phyloP scores from a whole-genome alignment of 2,797 vertebrate genomes.

The Natrix natrix region DNA sequence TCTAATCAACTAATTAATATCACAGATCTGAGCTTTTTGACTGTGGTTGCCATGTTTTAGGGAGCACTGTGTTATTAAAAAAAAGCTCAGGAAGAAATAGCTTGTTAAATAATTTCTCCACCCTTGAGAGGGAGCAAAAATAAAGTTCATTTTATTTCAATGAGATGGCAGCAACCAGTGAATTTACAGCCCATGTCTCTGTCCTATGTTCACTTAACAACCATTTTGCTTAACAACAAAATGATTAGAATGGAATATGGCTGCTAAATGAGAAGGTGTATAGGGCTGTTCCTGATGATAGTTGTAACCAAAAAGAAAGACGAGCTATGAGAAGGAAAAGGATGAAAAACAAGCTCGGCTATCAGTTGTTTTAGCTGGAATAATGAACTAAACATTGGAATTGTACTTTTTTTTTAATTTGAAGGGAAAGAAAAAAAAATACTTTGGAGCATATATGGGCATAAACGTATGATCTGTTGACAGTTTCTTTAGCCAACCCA shows the following conservation, averaged over 20 bases:
- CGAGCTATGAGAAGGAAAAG: background rate
- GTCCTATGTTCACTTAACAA: background rate
- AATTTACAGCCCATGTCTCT: background rate
- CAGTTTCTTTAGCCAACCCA: background rate
- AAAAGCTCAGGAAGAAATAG: background rate
- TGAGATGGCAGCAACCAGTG: background rate
- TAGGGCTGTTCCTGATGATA: too few relatives aligned
- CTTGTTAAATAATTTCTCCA: background rate
- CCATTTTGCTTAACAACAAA: background rate
- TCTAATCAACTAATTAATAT: too few relatives aligned
- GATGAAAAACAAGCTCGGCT: background rate
- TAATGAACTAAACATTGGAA: background rate
- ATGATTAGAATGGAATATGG: background rate
- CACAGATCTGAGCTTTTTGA: background rate
- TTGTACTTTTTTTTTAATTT: background rate
- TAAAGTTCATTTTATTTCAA: background rate
- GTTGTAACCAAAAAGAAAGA: background rate
- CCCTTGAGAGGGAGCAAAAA: background rate
- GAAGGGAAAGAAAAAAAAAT: background rate
- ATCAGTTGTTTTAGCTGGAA: background rate
- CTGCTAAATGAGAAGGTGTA: background rate
- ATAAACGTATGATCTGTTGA: background rate
- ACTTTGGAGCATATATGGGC: background rate
- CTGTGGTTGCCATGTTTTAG: background rate
- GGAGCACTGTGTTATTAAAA: background rate